Conservation (phyloP, 2,797 vertebrate species). For the Borostomias antarcticus region DNA sequence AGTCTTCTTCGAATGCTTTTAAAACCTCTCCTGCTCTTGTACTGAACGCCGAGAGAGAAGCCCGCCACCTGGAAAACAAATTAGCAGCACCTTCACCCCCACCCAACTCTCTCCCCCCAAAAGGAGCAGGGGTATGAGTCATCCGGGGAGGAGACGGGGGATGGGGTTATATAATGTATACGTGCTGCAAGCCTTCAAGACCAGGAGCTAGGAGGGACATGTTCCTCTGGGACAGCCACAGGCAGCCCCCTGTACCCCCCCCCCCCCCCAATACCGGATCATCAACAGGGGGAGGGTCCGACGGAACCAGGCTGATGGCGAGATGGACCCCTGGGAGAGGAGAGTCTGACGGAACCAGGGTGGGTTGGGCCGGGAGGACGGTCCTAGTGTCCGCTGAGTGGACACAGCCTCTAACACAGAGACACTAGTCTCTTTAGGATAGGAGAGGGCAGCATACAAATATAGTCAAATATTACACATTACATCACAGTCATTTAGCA, state of each 20-base stretch:
- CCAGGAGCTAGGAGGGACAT: conserved; percentile 46
- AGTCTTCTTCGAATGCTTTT: too few species aligned
- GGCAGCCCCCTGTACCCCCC: conserved; percentile 50
- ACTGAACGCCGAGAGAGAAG: conserved; percentile 39
- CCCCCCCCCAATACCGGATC: conserved; percentile 57
- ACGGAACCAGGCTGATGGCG: conserved; percentile 40
- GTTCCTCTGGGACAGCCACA: conserved; percentile 37
- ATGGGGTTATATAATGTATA: conserved; percentile 63
- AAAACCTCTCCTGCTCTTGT: too few species aligned
- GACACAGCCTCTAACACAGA: conserved; percentile 60
- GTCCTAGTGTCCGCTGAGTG: conserved; percentile 62
- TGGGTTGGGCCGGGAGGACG: conserved; percentile 50
- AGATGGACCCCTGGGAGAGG: conserved; percentile 47
- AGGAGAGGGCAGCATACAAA: too few species aligned
- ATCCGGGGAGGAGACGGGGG: conserved; percentile 50
- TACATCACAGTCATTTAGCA: too few species aligned
- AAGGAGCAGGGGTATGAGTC: conserved; percentile 63
- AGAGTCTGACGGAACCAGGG: conserved; percentile 46
- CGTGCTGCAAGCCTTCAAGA: conserved; percentile 48
- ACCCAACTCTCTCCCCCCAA: conserved; percentile 41
- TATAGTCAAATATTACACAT: too few species aligned
- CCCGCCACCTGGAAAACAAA: conserved; percentile 58
- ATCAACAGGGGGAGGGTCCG: conserved; percentile 57
- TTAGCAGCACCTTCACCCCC: conserved; percentile 49
- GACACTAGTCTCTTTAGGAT: too few species aligned